These are phyloP conservation scores for Acropora yongei DNA, from an alignment of 64 coral and sea anemone species.

Conservation along the genomic window DNA sequence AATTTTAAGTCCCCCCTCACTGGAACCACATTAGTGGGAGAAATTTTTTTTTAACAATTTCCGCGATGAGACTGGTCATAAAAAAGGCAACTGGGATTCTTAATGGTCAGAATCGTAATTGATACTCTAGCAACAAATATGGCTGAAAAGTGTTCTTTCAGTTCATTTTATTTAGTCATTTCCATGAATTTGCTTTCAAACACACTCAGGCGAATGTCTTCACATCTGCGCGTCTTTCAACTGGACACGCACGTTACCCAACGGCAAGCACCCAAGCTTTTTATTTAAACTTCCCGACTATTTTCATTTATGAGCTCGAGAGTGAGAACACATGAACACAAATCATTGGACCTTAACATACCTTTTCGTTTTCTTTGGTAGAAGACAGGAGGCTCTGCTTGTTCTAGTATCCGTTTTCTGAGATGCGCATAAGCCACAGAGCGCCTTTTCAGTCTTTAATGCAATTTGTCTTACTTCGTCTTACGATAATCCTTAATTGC, in stretches of 20 bases:
- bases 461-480: background rate
- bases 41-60: too few species aligned
- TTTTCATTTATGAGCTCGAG: background rate
- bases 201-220: background rate
- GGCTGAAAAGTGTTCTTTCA: too few species aligned
- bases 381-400: background rate
- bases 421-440: background rate
- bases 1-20: too few species aligned
- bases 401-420: background rate
- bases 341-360: background rate
- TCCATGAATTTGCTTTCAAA: background rate
- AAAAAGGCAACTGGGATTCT: too few species aligned
- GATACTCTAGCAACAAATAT: too few species aligned
- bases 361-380: background rate
- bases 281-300: background rate
- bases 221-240: background rate
- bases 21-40: too few species aligned
- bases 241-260: background rate
- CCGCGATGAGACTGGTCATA: too few species aligned
- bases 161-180: background rate
- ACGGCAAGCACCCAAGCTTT: background rate
- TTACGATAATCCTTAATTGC: background rate
- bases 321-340: background rate
- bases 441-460: background rate
- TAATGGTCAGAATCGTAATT: too few species aligned